phyloP scores from a whole-genome alignment of 2,113 vertebrate genomes.

The Passer domesticus region DNA sequence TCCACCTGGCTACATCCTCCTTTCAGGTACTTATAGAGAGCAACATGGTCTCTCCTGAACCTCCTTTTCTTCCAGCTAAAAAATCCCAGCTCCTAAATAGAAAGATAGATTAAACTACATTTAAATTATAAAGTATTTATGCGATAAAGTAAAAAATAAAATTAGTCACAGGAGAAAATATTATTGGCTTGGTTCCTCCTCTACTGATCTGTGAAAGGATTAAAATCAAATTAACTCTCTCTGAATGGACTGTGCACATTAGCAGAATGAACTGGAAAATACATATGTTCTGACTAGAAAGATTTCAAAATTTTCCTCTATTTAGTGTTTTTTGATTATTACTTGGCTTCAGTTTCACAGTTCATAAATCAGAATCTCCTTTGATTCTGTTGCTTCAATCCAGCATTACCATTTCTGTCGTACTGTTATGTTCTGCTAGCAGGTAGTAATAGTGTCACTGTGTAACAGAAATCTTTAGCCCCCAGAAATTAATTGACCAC shows the following conservation, averaged over 20 bases:
- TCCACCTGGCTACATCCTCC: background rate
- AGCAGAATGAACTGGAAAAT: background rate
- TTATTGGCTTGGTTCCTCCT: background rate
- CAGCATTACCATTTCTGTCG: background rate
- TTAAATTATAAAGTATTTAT: constrained; percentile 7
- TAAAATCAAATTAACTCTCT: constrained; percentile 10
- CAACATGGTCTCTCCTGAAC: background rate
- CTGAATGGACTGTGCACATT: background rate
- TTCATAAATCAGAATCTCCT: background rate
- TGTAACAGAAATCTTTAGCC: background rate
- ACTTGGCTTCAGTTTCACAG: background rate
- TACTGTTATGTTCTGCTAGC: background rate
- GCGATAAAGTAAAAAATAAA: background rate
- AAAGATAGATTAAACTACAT: background rate
- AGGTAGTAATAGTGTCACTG: background rate
- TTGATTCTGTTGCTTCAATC: background rate
- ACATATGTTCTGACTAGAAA: background rate
- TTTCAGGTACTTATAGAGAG: background rate
- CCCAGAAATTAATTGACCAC: background rate
- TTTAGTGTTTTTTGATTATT: background rate
- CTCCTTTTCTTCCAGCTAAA: background rate
- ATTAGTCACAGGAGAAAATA: background rate
- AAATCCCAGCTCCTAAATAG: background rate
- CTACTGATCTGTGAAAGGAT: background rate
- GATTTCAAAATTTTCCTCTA: background rate